These are phyloP conservation scores for Gymnocheta viridis DNA, from an alignment of 2,888 invertebrate genomes.

Conservation along the genomic window DNA sequence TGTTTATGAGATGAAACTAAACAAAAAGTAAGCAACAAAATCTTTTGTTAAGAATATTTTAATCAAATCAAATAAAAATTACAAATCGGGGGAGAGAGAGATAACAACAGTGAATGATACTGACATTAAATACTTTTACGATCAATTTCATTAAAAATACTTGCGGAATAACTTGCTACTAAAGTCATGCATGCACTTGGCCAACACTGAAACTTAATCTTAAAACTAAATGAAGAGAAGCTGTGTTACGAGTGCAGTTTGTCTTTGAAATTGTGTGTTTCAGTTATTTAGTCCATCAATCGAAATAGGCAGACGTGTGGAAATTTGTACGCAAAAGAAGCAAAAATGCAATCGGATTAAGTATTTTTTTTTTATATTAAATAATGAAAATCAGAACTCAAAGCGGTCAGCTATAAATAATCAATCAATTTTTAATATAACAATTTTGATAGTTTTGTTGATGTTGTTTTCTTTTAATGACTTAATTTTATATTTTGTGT, in stretches of 20 bases:
- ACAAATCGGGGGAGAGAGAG: too few species aligned
- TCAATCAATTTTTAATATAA: conserved; percentile 10
- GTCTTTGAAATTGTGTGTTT: conserved; percentile 11
- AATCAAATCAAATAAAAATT: too few species aligned
- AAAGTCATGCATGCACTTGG: conserved; percentile 1
- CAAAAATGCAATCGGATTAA: conserved; percentile 26
- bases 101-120: too few species aligned
- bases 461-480: not conserved
- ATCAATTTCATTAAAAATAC: too few species aligned
- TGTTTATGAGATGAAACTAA: too few species aligned
- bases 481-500: not conserved
- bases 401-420: conserved; percentile 13
- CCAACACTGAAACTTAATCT: not conserved
- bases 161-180: too few species aligned
- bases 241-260: conserved; percentile 28
- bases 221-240: not conserved
- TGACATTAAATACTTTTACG: too few species aligned
- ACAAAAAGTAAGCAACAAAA: too few species aligned
- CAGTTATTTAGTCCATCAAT: conserved; percentile 34
- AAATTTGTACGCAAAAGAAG: conserved; percentile 13
- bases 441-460: not conserved
- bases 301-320: conserved; percentile 55
- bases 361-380: not conserved
- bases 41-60: too few species aligned
- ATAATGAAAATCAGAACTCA: conserved; percentile 7